phyloP scores from a whole-genome alignment of 2,797 vertebrate species.

The Zenarchopterus dispar region DNA sequence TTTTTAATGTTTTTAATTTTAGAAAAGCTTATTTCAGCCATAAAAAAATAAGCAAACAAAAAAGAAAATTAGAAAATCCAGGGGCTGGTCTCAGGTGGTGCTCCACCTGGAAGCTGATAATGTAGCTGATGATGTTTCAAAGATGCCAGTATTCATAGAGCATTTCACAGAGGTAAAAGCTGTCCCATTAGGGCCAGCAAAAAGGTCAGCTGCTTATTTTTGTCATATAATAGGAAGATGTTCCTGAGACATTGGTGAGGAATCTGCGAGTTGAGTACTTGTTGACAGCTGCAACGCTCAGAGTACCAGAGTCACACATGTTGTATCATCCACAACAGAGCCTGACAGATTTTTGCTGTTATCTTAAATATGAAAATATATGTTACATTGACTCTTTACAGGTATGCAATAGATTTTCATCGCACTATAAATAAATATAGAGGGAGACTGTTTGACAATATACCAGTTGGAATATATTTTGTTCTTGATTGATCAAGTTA shows the following conservation, averaged over 20 bases:
- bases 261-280: slow-evolving; percentile 1
- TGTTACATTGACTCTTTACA: too few relatives aligned
- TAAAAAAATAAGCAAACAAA: not conserved
- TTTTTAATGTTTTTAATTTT: slow-evolving; percentile 54
- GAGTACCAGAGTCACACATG: too few relatives aligned
- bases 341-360: too few relatives aligned
- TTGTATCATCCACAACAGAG: too few relatives aligned
- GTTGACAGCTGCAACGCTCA: too few relatives aligned
- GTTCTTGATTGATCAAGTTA: too few relatives aligned
- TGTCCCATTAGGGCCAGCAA: slow-evolving; percentile 4
- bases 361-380: too few relatives aligned
- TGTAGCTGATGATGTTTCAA: slow-evolving; percentile 38
- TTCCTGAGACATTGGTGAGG: not conserved
- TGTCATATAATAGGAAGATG: not conserved
- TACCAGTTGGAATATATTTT: too few relatives aligned
- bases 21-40: slow-evolving; percentile 35
- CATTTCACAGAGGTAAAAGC: slow-evolving; percentile 42
- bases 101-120: slow-evolving; percentile 39
- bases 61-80: slow-evolving; percentile 5
- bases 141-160: slow-evolving; percentile 37
- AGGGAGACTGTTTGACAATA: too few relatives aligned
- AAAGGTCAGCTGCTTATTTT: slow-evolving; percentile 19
- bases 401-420: too few relatives aligned
- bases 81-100: slow-evolving; percentile 53
- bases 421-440: too few relatives aligned